Evolutionary conservation across 2,113 vertebrate species (phyloP).

Genomic region (Neotragus moschatus): DNA sequence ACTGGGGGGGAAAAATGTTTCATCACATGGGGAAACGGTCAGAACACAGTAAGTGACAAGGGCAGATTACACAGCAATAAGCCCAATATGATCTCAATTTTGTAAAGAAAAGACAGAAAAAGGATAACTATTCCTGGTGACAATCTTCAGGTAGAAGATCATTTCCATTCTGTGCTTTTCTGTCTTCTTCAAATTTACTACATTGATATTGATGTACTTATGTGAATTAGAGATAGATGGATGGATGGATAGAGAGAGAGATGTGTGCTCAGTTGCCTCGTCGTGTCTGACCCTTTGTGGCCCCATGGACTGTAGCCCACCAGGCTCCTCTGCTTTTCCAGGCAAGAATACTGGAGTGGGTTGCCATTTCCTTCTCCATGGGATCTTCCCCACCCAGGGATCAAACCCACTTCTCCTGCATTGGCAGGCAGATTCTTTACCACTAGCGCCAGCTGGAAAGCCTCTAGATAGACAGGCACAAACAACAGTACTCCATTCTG

Average conservation of each 20-base stretch:
- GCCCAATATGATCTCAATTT: slow-evolving; percentile 3
- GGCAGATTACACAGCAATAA: neutral
- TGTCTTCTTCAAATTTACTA: neutral
- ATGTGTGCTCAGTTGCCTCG: neutral
- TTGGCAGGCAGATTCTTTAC: neutral
- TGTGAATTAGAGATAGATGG: neutral
- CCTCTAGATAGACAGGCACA: neutral
- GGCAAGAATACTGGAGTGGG: neutral
- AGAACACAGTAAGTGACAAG: neutral
- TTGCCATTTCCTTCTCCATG: neutral
- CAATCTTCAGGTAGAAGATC: neutral
- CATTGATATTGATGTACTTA: neutral
- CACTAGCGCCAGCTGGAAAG: neutral
- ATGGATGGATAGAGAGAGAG: neutral
- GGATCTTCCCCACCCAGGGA: neutral
- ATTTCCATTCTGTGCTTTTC: neutral
- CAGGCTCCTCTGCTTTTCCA: neutral
- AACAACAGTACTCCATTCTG: neutral
- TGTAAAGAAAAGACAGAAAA: neutral
- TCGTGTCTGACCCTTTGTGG: neutral
- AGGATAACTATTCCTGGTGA: neutral
- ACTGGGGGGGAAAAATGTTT: neutral
- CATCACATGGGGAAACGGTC: neutral
- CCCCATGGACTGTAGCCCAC: neutral
- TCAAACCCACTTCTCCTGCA: neutral